Conservation (phyloP, 2,797 vertebrate species). For the Fundulus diaphanus region DNA sequence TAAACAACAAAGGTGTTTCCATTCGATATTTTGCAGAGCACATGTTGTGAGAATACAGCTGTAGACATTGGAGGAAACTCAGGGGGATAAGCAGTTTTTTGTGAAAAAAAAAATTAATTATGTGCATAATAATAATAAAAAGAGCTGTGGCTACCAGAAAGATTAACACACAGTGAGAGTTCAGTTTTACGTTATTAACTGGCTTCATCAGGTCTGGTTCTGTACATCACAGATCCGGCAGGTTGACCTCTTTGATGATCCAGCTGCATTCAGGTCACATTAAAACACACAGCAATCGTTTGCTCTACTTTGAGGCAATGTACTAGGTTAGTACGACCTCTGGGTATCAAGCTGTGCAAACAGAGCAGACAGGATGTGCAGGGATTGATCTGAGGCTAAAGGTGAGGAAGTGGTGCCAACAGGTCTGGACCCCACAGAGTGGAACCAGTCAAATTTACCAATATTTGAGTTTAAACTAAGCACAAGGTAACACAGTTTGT, state of each 20-base stretch:
- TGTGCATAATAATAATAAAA: background rate
- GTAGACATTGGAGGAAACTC: background rate
- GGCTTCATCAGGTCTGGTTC: background rate
- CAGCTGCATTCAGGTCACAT: conserved; percentile 36
- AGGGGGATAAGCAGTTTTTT: background rate
- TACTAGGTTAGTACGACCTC: conserved; percentile 69
- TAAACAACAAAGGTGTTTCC: background rate
- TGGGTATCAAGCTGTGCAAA: conserved; percentile 77
- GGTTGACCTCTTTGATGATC: conserved; percentile 35
- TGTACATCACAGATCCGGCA: background rate
- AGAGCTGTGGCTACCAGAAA: background rate
- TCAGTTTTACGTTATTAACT: background rate
- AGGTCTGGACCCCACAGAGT: conserved; percentile 75
- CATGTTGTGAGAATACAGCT: background rate
- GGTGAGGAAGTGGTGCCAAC: conserved; percentile 74
- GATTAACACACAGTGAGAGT: background rate
- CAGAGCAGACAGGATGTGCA: conserved; percentile 60
- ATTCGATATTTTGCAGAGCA: background rate
- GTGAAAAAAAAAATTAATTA: background rate
- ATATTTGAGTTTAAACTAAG: conserved; percentile 71
- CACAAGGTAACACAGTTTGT: conserved; percentile 71
- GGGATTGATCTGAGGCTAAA: conserved; percentile 72
- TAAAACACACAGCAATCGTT: conserved; percentile 54
- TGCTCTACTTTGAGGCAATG: conserved; percentile 64
- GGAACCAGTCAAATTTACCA: conserved; percentile 77